Percentiles rank a stretch among this genome's conserved stretches.
These are phyloP conservation scores for Bombus impatiens DNA, from an alignment of 1,140 invertebrate genomes.

Conservation along the genomic window DNA sequence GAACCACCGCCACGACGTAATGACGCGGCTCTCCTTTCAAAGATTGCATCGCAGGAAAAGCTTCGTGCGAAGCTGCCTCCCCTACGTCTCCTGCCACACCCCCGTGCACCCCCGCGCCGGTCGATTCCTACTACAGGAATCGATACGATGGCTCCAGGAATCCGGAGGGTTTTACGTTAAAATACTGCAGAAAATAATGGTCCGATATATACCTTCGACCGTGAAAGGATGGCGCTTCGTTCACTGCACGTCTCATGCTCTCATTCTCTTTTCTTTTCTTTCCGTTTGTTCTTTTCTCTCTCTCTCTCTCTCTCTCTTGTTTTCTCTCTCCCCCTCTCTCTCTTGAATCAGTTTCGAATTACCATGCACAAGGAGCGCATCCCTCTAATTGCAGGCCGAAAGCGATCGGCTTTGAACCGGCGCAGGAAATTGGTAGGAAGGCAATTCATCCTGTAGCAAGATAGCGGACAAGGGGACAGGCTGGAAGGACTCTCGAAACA, in stretches of 20 bases:
- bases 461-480: constrained; percentile 44
- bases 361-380: constrained; percentile 68
- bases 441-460: constrained; percentile 59
- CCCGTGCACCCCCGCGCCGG: constrained; percentile 64
- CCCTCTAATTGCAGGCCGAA: constrained; percentile 68
- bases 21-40: constrained; percentile 83
- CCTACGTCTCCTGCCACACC: neutral
- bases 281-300: neutral
- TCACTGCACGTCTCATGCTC: constrained; percentile 23
- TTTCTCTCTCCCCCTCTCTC: neutral
- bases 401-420: constrained; percentile 46
- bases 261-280: neutral
- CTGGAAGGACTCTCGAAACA: constrained; percentile 48
- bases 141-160: constrained; percentile 78
- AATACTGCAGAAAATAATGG: constrained; percentile 78
- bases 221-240: constrained; percentile 47
- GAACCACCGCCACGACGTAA: constrained; percentile 80
- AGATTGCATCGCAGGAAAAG: constrained; percentile 83
- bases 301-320: neutral
- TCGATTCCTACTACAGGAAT: constrained; percentile 71
- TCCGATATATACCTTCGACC: constrained; percentile 65
- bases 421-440: constrained; percentile 62
- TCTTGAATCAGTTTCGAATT: constrained; percentile 57
- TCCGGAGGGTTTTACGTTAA: constrained; percentile 78
- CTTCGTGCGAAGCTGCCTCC: constrained; percentile 68